A percentile compares a stretch with the other conserved stretches of the same genome.
Conservation (phyloP, 2,888 invertebrate species). For the Amphipoea lucens region DNA sequence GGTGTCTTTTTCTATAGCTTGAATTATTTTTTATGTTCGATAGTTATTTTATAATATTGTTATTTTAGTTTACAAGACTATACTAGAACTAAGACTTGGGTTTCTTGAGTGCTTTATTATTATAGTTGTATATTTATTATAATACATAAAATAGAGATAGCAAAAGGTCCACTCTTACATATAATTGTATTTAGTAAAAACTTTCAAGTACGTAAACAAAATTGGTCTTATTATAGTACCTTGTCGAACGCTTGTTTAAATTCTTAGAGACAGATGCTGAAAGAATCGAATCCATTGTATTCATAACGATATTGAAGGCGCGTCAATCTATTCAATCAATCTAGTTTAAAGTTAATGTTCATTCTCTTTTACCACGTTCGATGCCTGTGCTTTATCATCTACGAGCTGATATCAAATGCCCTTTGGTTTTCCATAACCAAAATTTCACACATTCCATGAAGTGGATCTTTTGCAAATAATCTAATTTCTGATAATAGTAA, state of each 20-base stretch:
- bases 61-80: slow-evolving; percentile 9
- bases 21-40: neutral
- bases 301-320: neutral
- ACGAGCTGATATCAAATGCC: neutral
- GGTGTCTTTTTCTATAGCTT: neutral
- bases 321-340: neutral
- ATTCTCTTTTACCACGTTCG: neutral
- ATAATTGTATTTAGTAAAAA: no score
- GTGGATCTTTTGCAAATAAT: slow-evolving; percentile 21
- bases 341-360: neutral
- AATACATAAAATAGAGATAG: slow-evolving; percentile 20
- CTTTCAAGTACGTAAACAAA: neutral
- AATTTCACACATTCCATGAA: neutral
- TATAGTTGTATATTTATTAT: slow-evolving; percentile 64
- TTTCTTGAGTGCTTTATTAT: slow-evolving; percentile 33
- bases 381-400: neutral
- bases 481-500: slow-evolving; percentile 57
- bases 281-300: neutral
- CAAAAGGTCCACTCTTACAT: slow-evolving; percentile 8
- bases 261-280: neutral
- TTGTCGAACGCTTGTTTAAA: neutral
- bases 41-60: neutral
- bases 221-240: neutral
- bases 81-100: slow-evolving; percentile 3
- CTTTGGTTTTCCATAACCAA: slow-evolving; percentile 1